Base-by-base conservation (phyloP, 2,888 invertebrate genomes). In the Dolichopus griseipennis region DNA sequence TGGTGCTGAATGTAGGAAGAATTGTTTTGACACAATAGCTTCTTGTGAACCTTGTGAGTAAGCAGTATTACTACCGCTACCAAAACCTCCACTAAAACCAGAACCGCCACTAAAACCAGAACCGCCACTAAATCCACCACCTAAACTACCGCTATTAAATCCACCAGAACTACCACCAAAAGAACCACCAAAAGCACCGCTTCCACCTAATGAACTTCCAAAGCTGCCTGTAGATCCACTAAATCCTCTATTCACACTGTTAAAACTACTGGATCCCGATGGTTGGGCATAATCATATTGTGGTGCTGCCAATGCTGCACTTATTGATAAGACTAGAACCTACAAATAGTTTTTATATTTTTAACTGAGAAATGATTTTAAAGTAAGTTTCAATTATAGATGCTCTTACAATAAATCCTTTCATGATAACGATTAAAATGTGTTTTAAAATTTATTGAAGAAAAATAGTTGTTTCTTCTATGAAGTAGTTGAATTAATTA, bases 1-100 rank as follows among this genome's bases (percentile, higher is more conserved):
- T 64, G 81, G 81, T 0, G 81, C 81, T 3, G 80, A 78, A 72
- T 81, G 81, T 33, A 82, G 78, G 70, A 78, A 81, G 74, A 82
- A 81, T 37, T 80, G 77, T 73, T 82, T 82, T 1, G 80, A 78
- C n/a, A 76, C 33, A 18, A 72, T 69, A 61, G 74, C 73, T 67
- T 71, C 71, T 43, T 70, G 67, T 27, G 65, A 67, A 1, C 65
- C 65, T 8, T 21, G 3, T 41, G 12, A 9, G 15, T 9, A 9
- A 21, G 68, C 71, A 12, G 67, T 68, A 1, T 61, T 64, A 8
- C 65, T 66, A 1, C 66, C 66, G 20, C 43, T 18, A 8, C 20
- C 41, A 34, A 67, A 67, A 43, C 65, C 68, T 61, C 66, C 69
- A 66, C 69, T 67, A 41, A n/a, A 10, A 67, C 20, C n/a, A 41